Base-by-base conservation (phyloP, 2,797 vertebrate genomes). In the Crocodylus rhombifer region DNA sequence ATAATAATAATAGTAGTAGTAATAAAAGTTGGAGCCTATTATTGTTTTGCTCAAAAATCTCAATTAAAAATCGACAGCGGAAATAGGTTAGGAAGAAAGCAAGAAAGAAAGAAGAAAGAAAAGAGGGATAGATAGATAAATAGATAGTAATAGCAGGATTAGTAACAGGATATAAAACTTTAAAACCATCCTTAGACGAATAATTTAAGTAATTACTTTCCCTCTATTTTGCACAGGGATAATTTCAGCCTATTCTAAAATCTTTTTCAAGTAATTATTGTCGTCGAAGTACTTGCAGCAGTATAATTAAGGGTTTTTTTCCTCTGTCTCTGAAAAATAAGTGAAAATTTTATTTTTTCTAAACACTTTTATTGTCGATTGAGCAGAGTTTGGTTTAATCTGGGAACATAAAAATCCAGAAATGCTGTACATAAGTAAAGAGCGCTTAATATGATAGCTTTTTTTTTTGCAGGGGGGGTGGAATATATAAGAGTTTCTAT, bases 161-260 rank as follows among this genome's bases (percentile, higher is more conserved):
- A 86, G 61, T 4, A 94, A 92, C 69, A 85, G 93, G 93, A 89
- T 30, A 67, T 94, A 82, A 93, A 95, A 95, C 92, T 95, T 96
- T 93, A 82, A 94, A 93, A 21, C 64, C 94, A 74, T 95, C 95
- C 95, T 96, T 69, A 81, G 90, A 93, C 92, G 84, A 96, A 95
- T 95, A 93, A 95, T 93, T 95, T 36, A 88, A 94, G 94, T 89
- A 91, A 96, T 94, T 71, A 69, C 81, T 60, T 90, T 92, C 64
- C 73, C 79, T 96, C 88, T 94, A 93, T 95, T 96, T 95, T 79
- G 93, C 2, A 80, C 5, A 4, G 84, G 86, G 91, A 85, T 90
- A n/a, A 83, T 97, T 96, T 61, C 74, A 90, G 90, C 13, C 36
- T 77, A 88, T 77, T 81, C 89, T 91, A 92, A 95, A 90, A 93